Evolutionary conservation across 2,113 vertebrate species (phyloP), one percentile per base, ranked within the genome.

Genomic region (Gambusia affinis): DNA sequence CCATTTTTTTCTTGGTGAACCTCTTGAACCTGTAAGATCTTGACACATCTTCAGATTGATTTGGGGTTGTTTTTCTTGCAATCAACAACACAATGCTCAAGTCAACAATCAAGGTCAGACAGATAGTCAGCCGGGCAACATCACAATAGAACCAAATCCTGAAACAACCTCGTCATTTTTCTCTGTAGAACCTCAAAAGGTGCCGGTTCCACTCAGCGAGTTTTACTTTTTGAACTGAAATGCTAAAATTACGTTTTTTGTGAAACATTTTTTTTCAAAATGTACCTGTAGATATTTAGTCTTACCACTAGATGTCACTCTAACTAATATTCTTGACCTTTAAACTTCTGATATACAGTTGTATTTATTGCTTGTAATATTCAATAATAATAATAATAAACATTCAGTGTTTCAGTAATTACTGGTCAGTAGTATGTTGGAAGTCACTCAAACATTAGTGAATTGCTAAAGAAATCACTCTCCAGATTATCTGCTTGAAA

Each of bases 401-500:
- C 14, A 47, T 1, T 8, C 2, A 54, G 12, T 4, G 0, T 27
- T 1, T 31, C 47, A 60, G 54, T 66, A 75, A 70, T 47, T 29
- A 31, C 15, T 33, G 17, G 33, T 47, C 73, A n/a, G 28, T 47
- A 33, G 57, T n/a, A 54, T 72, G 57, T 54, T 69, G 60, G 22
- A 3, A 27, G 68, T 71, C 51, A 60, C 67, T 57, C 47, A 67
- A 65, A 51, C 22, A 54, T 54, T 37, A 72, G 24, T 33, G 31
- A 4, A 57, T 51, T 74, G 44, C 68, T 22, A 19, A 4, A 73
- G 39, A 67, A 72, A 82, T 62, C 0, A 75, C 42, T 81, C 65
- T 78, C 68, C 66, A 57, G n/a, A 73, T 72, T 73, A 78, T 81
- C 71, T 4, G 15, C 65, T 67, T 37, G 60, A 82, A 82, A 84